Evolutionary conservation across 2,797 vertebrate species (phyloP).

Genomic region (Melanotaenia boesemani): DNA sequence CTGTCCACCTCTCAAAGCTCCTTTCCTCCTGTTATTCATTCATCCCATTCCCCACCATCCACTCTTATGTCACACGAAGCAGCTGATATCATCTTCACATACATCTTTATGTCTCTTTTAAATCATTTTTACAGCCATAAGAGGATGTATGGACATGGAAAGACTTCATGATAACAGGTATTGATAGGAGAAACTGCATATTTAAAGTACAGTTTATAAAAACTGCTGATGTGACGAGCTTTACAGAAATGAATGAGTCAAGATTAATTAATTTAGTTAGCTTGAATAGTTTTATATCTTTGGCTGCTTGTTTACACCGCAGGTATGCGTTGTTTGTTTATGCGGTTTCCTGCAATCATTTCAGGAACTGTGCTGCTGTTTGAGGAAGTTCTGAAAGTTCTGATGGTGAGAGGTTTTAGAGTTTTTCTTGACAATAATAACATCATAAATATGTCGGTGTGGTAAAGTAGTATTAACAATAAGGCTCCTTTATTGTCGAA

Average conservation of each 20-base stretch:
- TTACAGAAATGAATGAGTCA: background rate
- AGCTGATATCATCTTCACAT: conserved; percentile 14
- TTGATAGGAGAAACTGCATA: background rate
- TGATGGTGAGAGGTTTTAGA: background rate
- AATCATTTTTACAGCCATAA: conserved; percentile 13
- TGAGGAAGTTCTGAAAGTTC: background rate
- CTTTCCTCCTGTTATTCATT: conserved; percentile 12
- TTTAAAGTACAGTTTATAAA: background rate
- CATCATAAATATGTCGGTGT: background rate
- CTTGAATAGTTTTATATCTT: background rate
- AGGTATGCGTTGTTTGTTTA: background rate
- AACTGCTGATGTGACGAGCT: background rate
- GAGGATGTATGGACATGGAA: background rate
- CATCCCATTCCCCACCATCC: conserved; percentile 35
- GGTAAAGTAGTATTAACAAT: background rate
- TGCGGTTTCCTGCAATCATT: background rate
- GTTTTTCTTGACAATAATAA: background rate
- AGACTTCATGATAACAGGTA: background rate
- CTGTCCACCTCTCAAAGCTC: conserved; percentile 38
- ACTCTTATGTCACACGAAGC: conserved; percentile 29
- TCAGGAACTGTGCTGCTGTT: background rate
- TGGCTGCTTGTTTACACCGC: background rate
- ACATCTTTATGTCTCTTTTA: conserved; percentile 17
- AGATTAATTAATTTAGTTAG: background rate
- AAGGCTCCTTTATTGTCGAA: background rate